Evolutionary conservation across 2,888 invertebrate species (phyloP), one percentile per base, ranked within the genome.

Genomic region (Catocala nupta): DNA sequence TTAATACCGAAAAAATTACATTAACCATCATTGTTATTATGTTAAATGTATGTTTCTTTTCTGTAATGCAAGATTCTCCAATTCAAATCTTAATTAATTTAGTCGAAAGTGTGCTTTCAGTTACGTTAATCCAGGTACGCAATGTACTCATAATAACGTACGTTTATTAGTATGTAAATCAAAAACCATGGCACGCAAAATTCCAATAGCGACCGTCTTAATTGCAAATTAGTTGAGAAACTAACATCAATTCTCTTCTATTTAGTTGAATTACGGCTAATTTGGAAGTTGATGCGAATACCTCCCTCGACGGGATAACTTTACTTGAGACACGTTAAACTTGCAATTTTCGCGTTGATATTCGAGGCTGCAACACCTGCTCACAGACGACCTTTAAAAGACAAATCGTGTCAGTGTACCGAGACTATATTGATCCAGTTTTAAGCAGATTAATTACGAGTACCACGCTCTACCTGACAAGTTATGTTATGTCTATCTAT

Each of bases 221-320:
- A 83, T 82, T 81, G 76, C 74, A 79, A 81, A 84, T 84, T 81
- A 78, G 77, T 82, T 82, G 63, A 47, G 64, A 67, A 81, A 80
- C 78, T 80, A 68, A 66, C 74, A 80, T 82, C 63, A 75, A 77
- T 78, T 76, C 70, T 69, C 68, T 72, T 75, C 75, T 80, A 71
- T 77, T 83, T 77, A 78, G 70, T 76, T 36, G 65, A 65, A 75
- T 80, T 81, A 71, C 71, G 76, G 73, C 67, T 73, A 71, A 81
- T 78, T 81, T 78, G 60, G 57, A 75, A 80, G 80, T 81, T 77
- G 72, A 66, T 66, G 59, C 60, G 55, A 73, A 58, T 75, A 69
- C 73, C 70, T 75, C 75, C 71, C 73, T 58, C 13, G 62, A 44
- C 63, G 65, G 49, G 54, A 39, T 71, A 79, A 74, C 62, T 76